Base-by-base conservation (phyloP, 2,797 vertebrate genomes). In the Protonibea diacanthus region DNA sequence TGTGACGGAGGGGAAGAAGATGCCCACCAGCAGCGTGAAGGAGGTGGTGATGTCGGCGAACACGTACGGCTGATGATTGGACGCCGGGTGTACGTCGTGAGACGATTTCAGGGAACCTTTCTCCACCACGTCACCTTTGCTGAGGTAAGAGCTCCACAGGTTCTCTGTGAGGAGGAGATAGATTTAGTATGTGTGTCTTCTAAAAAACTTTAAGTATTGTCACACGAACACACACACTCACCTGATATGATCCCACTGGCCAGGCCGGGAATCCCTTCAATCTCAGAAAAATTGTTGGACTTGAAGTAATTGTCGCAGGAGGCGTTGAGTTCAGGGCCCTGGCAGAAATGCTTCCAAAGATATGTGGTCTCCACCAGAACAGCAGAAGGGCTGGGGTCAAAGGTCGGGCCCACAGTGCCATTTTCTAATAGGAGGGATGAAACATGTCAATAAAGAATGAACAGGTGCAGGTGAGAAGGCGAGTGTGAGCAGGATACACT, bases 1-100 rank as follows among this genome's bases (percentile, higher is more conserved):
- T 88, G 97, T 98, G 84, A 98, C 97, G 0, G 97, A 98, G 5
- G 97, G 97, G 89, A 98, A 98, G 94, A 98, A 98, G 89, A 98
- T 98, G 49, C 97, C 97, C 81, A 98, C 96, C 57, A 98, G 91
- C 45, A 98, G 90, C 0, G 96, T 98, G 91, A 98, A 98, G 63
- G 96, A 96, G 44, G 96, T 96, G 81, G 97, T 95, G 85, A 98
- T 97, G 91, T 98, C 97, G 10, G 95, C 94, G 45, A 97, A 95
- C 68, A 98, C 95, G 0, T 97, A 96, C 0, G 94, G 94, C 42
- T 85, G 94, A 17, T 90, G 90, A 25, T 92, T 95, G 72, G 94
- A 95, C 6, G 94, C 82, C 9, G 84, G 89, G 15, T 92, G 93
- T 0, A 90, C 57, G 0, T 70, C 72, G 2, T 93, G 88, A 3